These are phyloP conservation scores for Tetanocera ferruginea DNA, from an alignment of 2,888 invertebrate species.

Conservation along the genomic window DNA sequence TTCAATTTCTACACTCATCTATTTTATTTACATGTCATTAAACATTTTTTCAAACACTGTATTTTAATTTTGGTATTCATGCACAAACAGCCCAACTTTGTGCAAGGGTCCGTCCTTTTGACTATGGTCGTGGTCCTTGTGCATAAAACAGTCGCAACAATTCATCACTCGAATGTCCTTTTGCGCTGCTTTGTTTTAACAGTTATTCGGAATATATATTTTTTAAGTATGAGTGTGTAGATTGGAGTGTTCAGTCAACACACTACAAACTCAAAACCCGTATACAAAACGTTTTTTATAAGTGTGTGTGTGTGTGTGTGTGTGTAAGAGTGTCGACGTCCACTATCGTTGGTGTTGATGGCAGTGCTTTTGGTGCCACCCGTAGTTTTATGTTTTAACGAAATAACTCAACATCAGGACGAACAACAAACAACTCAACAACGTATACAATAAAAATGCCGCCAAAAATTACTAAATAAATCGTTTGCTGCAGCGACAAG, in stretches of 20 bases:
- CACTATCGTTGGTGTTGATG: neutral
- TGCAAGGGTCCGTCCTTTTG: neutral
- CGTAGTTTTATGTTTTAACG: conserved; percentile 2
- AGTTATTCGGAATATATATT: neutral
- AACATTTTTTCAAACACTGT: conserved; percentile 52
- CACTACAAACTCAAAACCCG: conserved; percentile 9
- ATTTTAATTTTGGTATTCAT: neutral
- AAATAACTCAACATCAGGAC: conserved; percentile 25
- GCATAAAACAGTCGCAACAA: conserved; percentile 57
- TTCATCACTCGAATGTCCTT: conserved; percentile 58
- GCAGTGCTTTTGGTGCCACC: neutral
- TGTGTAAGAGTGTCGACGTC: neutral
- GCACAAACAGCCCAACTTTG: neutral
- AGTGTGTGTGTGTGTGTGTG: neutral
- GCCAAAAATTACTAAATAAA: conserved; percentile 35
- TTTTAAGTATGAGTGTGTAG: conserved; percentile 45
- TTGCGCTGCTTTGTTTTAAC: conserved; percentile 35
- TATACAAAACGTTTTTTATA: neutral
- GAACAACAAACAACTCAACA: neutral
- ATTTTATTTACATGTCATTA: conserved; percentile 69
- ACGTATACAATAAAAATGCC: conserved; percentile 11
- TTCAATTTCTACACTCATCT: conserved; percentile 26
- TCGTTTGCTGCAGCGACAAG: conserved; percentile 14
- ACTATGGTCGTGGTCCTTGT: neutral
- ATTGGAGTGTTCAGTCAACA: conserved; percentile 64